Base-by-base conservation (phyloP, 1,140 invertebrate species). In the Trichonephila clavata region DNA sequence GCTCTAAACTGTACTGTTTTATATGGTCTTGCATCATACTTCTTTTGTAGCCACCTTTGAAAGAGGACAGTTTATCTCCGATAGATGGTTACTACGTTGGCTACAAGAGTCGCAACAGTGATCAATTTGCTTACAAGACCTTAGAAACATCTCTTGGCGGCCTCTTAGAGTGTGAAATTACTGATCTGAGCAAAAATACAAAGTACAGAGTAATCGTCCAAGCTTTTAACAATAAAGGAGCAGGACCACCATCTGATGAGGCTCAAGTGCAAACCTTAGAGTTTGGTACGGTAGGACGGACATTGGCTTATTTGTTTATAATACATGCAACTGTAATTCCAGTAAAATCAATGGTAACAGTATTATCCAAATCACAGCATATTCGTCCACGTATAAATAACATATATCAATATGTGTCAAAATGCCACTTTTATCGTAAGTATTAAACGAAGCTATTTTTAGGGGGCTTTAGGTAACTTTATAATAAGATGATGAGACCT, bases 161-260 rank as follows among this genome's bases (percentile, higher is more conserved):
- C 60, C 94, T 84, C 39, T 81, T 93, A 18, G 91, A 95, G 57
- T 93, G 89, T 18, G 86, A 88, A 43, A 92, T 95, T 18, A 94
- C 91, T 18, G 94, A 95, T 63, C 94, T 96, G n/a, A 92, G 93
- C 68, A 95, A 95, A 27, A 95, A 95, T 91, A 95, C 95, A 8
- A 94, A 95, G 18, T 96, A 96, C 90, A 81, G 60, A n/a, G 94
- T 96, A 50, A 95, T 96, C 10, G 94, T 96, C 21, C 96, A 96
- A 94, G 95, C 95, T 60, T 96, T 95, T 94, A 96, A 96, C 94
- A 93, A 94, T 1, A 95, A 96, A 89, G 96, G 96, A 3, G 95
- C 95, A n/a, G 98, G 98, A 50, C 98, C 98, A 5, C 96, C 97
- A 0, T 98, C 97, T 0, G 97, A 98, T 83, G 97, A 97, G 71